phyloP scores from a whole-genome alignment of 2,888 invertebrate species.

The Ypsolopha scabrella region DNA sequence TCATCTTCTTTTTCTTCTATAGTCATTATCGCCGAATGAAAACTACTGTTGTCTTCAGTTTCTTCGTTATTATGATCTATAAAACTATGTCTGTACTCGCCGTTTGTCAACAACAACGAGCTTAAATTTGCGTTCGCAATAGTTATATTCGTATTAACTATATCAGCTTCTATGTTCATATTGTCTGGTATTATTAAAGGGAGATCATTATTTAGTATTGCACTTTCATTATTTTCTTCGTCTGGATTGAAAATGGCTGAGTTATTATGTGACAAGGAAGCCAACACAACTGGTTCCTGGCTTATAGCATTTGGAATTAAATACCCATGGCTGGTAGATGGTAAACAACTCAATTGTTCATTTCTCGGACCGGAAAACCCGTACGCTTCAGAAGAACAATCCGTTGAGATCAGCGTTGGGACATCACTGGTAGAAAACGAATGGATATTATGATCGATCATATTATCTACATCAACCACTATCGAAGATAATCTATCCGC shows the following conservation, averaged over 20 bases:
- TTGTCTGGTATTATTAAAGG: slow-evolving; percentile 52
- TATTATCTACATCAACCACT: slow-evolving; percentile 36
- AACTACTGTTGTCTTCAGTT: slow-evolving; percentile 36
- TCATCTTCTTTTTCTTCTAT: slow-evolving; percentile 32
- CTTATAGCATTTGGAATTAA: slow-evolving; percentile 73
- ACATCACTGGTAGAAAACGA: slow-evolving; percentile 60
- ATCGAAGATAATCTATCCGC: slow-evolving; percentile 58
- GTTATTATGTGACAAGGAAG: slow-evolving; percentile 61
- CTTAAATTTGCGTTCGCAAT: slow-evolving; percentile 74
- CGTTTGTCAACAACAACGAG: slow-evolving; percentile 66
- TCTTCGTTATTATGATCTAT: slow-evolving; percentile 27
- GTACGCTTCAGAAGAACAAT: slow-evolving; percentile 30
- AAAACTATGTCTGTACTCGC: slow-evolving; percentile 48
- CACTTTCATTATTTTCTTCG: slow-evolving; percentile 32
- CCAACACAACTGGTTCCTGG: slow-evolving; percentile 67
- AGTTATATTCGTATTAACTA: slow-evolving; percentile 66
- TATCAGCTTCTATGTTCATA: slow-evolving; percentile 37
- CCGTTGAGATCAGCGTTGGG: slow-evolving; percentile 42
- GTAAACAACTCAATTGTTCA: slow-evolving; percentile 60
- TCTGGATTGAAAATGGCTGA: slow-evolving; percentile 56
- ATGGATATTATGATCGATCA: slow-evolving; percentile 45
- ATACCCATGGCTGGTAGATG: slow-evolving; percentile 75
- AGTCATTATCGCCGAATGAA: slow-evolving; percentile 38
- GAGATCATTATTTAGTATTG: slow-evolving; percentile 38
- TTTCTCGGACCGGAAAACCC: slow-evolving; percentile 39